phyloP scores from a whole-genome alignment of 30 jellyfish, hydroid and myxozoan species.

The Chrysaora quinquecirrha region DNA sequence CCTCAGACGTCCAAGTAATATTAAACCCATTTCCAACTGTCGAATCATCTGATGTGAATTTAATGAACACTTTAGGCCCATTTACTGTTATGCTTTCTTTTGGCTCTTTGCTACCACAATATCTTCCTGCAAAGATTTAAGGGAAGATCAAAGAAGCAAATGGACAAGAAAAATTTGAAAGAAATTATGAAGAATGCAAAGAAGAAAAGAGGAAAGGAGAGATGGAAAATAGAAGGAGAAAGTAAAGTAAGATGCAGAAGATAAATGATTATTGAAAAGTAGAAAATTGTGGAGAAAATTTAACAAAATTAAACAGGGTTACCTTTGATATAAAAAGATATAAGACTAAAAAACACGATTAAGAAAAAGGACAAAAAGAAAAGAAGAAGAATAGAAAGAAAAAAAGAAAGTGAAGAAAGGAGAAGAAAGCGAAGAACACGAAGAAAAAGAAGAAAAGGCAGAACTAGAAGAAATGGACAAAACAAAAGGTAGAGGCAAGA shows the following conservation, averaged over 20 bases:
- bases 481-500: no score
- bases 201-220: background rate
- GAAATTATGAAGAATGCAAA: background rate
- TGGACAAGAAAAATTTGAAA: background rate
- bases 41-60: slow-evolving; percentile 53
- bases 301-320: no score
- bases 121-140: slow-evolving; percentile 33
- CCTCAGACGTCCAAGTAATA: slow-evolving; percentile 48
- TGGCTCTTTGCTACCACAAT: slow-evolving; percentile 59
- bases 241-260: background rate
- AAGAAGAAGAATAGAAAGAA: background rate
- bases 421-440: background rate
- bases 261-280: background rate
- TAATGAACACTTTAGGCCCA: slow-evolving; percentile 16
- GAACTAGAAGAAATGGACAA: background rate
- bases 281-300: background rate
- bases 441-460: background rate
- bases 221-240: background rate
- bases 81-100: background rate
- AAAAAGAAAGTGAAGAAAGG: background rate
- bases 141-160: background rate
- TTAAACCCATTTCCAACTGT: slow-evolving; percentile 56
- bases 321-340: no score
- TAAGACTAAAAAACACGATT: no score
- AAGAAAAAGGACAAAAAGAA: background rate